Evolutionary conservation across 2,797 vertebrate genomes (phyloP), one percentile per base, ranked within the genome.

Genomic region (Eulemur coronatus): DNA sequence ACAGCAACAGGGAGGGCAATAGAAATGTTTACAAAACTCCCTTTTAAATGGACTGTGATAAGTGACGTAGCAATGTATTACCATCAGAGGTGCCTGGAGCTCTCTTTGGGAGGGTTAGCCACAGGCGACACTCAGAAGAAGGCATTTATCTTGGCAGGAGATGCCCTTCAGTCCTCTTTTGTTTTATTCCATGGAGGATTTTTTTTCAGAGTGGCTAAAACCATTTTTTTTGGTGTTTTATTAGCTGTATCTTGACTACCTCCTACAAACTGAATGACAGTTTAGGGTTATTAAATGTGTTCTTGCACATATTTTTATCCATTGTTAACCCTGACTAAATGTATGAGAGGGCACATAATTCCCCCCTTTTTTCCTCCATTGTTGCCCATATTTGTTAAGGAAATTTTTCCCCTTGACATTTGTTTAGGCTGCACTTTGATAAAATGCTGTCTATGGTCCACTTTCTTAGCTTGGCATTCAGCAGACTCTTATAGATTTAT

Each of bases 301-400:
- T 98, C 98, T 97, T 97, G 91, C 97, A 84, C 92, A 88, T 98
- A 98, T 98, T 98, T 98, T 98, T 98, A 98, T 98, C 96, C 97
- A 97, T 98, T 98, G 98, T 99, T 99, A 99, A 99, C 99, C 98
- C 98, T 98, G 91, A 93, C 98, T 98, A 98, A 98, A 98, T 99
- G 98, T 98, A 98, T 98, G 97, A 98, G 97, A 96, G 98, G 97
- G 97, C 97, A 97, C 96, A 97, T 98, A 91, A 85, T 75, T 63
- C 41, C 80, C 84, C 89, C 95, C 91, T 96, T 98, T 98, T 98
- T 97, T 91, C 75, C 98, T 97, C 98, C 98, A 98, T 99, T 98
- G 98, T 98, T 99, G 98, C 97, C 99, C 98, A 98, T 99, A 99
- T 99, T 99, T 98, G 99, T 98, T 98, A 98, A 97, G 98, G 97